Base-by-base conservation (phyloP, 2,888 invertebrate species). In the Nephrotoma appendiculata region DNA sequence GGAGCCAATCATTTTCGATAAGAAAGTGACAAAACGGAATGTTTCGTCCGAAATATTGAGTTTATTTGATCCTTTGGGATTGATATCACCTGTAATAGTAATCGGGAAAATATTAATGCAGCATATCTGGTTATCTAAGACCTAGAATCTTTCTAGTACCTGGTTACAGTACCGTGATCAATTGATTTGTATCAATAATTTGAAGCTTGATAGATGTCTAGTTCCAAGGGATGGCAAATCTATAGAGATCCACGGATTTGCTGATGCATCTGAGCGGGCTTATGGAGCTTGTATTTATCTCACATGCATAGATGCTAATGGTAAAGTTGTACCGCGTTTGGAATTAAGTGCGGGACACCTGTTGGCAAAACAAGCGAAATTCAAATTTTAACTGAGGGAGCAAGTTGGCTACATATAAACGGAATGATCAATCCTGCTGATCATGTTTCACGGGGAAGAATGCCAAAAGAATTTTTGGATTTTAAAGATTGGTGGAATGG, bases 271-370 rank as follows among this genome's bases (percentile, higher is more conserved):
- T 19, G 19, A 19, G 19, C 19, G 19, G 19, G 19, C 19, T 19
- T 19, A 19, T 19, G 19, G 19, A 1, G 19, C 19, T 19, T 19
- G 19, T 19, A 1, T 19, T 19, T 19, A 19, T 86, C 41, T 89
- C 15, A 87, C 88, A 0, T 87, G 87, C 5, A 7, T 43, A 9
- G 45, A 86, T n/a, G 45, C 15, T n/a, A 19, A 86, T 45, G 87
- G 43, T 1, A 87, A 42, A 6, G 45, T 89, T 4, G 86, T 90
- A 12, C 89, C 89, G 0, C 88, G 89, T 4, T 84, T 89, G 3
- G 90, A 90, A 83, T 87, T 89, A 1, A 89, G 89, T 83, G 89
- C 88, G 1, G 89, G 89, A 0, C 86, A 89, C 41, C 31, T 89
- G 48, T 88, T 88, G 83, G 86, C 88, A 71, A 87, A 88, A n/a